Base-by-base conservation (phyloP, 2,888 invertebrate genomes). In the Lottia gigantea region DNA sequence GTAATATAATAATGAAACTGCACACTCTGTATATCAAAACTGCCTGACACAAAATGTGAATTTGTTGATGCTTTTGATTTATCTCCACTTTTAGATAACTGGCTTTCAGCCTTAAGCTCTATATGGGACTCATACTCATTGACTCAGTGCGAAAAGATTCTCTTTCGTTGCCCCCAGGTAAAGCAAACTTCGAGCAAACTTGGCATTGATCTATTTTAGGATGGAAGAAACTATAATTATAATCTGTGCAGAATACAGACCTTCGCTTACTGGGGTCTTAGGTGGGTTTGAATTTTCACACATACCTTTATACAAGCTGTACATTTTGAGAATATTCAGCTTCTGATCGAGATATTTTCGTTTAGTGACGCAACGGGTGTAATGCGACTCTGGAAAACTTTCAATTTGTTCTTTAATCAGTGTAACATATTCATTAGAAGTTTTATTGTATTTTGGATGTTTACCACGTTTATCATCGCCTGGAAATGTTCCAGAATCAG, bases 341-440 rank as follows among this genome's bases (percentile, higher is more conserved):
- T 45, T 16, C 2, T 64, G 23, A 26, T 46, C 26, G 0, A 69
- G 45, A 23, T 69, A 61, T 45, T n/a, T 14, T 3, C 49, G 15
- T 23, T 65, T 23, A 0, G 64, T 45, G 45, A 64, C 69, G 8
- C 19, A 45, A 15, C 69, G 45, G 19, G 46, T 46, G 55, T 69
- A 69, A 40, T 64, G 69, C 4, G 46, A 46, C n/a, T 69, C 69
- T 6, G 49, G 69, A 16, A 61, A 65, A 26, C 64, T 64, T 0
- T 25, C 49, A 40, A 45, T 65, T 46, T 69, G 69, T 7, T 55
- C 0, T 55, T 64, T 64, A 6, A 31, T 31, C 2, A 6, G 2
- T 2, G 2, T 31, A 31, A 31, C 31, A 31, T 31, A 4, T 31
- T 31, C 31, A 2, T 31, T 6, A 31, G 2, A 4, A 4, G 31